Conservation (phyloP, 2,888 invertebrate species). For the Tortricodes alternella region DNA sequence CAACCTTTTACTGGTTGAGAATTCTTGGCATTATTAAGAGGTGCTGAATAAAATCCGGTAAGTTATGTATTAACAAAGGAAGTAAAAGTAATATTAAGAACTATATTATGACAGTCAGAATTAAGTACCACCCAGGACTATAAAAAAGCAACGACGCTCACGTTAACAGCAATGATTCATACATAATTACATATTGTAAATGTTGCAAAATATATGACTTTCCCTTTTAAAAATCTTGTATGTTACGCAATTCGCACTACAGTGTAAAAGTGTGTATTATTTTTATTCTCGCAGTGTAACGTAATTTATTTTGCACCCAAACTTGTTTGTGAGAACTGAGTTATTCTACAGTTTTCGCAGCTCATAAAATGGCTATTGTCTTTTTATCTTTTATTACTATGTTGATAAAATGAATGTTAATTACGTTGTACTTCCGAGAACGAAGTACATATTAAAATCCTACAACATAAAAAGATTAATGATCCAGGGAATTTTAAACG, state of each 20-base stretch:
- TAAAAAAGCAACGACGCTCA: too few relatives aligned
- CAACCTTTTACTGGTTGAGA: too few relatives aligned
- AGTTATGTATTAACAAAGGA: too few relatives aligned
- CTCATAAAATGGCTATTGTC: neutral
- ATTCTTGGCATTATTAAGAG: too few relatives aligned
- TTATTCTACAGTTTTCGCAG: neutral
- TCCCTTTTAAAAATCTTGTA: conserved; percentile 13
- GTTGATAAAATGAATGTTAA: conserved; percentile 1
- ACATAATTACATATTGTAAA: too few relatives aligned
- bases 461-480: neutral
- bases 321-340: conserved; percentile 7
- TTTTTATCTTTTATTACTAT: conserved; percentile 1
- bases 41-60: too few relatives aligned
- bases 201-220: neutral
- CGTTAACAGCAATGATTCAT: neutral
- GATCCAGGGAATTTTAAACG: too few relatives aligned
- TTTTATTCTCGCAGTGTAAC: conserved; percentile 5
- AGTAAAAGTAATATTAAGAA: too few relatives aligned
- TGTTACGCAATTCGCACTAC: conserved; percentile 5
- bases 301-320: neutral
- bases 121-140: too few relatives aligned
- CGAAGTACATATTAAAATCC: neutral
- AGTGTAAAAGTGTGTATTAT: conserved; percentile 7
- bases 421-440: neutral
- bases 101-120: too few relatives aligned